Conservation (phyloP, 2,113 vertebrate genomes). For the Columba livia region DNA sequence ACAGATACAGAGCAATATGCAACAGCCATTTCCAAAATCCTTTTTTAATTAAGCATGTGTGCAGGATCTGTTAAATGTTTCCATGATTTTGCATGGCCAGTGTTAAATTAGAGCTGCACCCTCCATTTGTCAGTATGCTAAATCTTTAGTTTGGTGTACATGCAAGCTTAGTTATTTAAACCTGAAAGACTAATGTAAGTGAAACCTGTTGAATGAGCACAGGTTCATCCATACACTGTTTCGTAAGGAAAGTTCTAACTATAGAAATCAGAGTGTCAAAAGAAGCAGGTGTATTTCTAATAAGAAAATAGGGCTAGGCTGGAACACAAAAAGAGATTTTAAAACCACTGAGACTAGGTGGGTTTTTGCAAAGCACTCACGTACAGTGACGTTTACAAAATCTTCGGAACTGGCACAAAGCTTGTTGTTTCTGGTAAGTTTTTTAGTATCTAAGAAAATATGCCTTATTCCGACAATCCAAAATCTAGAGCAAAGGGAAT, state of each 20-base stretch:
- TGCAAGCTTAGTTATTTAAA: not conserved
- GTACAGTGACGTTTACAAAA: not conserved
- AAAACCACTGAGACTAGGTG: not conserved
- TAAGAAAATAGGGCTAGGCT: not conserved
- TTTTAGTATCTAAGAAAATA: not conserved
- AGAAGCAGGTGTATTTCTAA: not conserved
- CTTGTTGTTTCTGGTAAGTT: not conserved
- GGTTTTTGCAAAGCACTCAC: not conserved
- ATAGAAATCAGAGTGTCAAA: not conserved
- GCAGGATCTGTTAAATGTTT: not conserved
- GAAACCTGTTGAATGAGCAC: not conserved
- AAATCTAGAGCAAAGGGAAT: not conserved
- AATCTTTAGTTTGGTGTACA: not conserved
- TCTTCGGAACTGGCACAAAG: slow-evolving; percentile 10
- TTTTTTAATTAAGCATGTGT: not conserved
- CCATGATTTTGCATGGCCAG: not conserved
- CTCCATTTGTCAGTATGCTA: not conserved
- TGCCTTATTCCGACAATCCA: not conserved
- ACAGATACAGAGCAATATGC: not conserved
- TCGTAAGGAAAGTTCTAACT: not conserved
- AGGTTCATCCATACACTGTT: not conserved
- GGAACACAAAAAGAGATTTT: not conserved
- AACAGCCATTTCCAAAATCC: not conserved
- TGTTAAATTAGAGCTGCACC: not conserved
- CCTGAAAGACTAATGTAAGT: not conserved